Conservation (phyloP, 2,113 vertebrate genomes). For the Hemiscyllium ocellatum region DNA sequence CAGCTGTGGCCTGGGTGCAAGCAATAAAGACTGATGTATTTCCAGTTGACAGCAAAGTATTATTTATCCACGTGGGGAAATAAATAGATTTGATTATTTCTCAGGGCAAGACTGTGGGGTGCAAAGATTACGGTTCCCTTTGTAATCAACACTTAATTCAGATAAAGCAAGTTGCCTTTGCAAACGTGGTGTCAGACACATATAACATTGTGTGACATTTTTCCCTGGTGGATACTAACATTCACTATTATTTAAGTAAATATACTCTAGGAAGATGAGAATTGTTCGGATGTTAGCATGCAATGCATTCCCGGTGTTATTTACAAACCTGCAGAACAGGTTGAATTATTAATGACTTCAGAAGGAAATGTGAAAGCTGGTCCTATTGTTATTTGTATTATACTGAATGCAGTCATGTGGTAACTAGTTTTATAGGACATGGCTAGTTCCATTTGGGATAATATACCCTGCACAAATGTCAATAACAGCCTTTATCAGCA, state of each 20-base stretch:
- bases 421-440: not conserved
- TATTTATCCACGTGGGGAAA: not conserved
- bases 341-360: not conserved
- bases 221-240: not conserved
- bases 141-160: not conserved
- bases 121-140: conserved; percentile 6
- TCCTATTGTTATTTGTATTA: not conserved
- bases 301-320: not conserved
- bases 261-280: conserved; percentile 11
- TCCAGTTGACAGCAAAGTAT: not conserved
- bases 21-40: not conserved
- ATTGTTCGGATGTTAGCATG: not conserved
- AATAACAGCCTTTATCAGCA: not conserved
- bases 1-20: conserved; percentile 57
- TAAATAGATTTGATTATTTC: not conserved
- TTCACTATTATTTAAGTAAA: conserved; percentile 30
- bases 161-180: conserved; percentile 6
- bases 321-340: not conserved
- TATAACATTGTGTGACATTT: not conserved
- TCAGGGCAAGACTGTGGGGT: not conserved
- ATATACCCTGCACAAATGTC: not conserved
- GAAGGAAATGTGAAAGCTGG: not conserved
- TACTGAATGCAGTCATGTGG: not conserved
- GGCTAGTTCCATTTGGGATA: not conserved
- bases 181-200: not conserved